Percentiles rank a stretch among this genome's conserved stretches.
These are phyloP conservation scores for Lampris megalopsis DNA, from an alignment of 2,113 vertebrate species.

Conservation along the genomic window DNA sequence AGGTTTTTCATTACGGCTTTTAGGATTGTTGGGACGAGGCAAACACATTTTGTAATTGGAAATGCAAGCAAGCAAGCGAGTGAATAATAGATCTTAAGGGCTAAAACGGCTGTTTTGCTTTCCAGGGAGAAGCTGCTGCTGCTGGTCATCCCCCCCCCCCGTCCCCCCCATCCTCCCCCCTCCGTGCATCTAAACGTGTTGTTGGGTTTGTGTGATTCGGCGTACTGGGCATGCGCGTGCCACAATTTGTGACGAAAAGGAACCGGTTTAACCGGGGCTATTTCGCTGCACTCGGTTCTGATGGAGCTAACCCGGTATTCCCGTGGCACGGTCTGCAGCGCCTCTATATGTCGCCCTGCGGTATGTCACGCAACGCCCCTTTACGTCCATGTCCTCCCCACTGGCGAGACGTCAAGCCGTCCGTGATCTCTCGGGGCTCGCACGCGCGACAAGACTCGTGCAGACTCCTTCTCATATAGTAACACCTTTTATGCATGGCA, in stretches of 20 bases:
- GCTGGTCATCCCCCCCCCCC: slow-evolving; percentile 61
- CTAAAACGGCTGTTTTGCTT: slow-evolving; percentile 74
- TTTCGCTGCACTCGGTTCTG: slow-evolving; percentile 48
- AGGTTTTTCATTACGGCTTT: slow-evolving; percentile 48
- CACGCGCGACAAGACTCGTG: too few relatives aligned
- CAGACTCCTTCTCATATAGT: too few relatives aligned
- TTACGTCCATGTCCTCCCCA: too few relatives aligned
- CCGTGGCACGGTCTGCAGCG: slow-evolving; percentile 33
- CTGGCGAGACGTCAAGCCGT: too few relatives aligned
- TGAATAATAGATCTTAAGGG: slow-evolving; percentile 76
- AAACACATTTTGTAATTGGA: slow-evolving; percentile 78
- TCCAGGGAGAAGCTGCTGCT: slow-evolving; percentile 64
- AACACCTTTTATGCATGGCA: too few relatives aligned
- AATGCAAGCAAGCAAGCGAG: slow-evolving; percentile 75
- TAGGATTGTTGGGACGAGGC: slow-evolving; percentile 70
- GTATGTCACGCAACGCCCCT: too few relatives aligned
- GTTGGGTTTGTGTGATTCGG: slow-evolving; percentile 60
- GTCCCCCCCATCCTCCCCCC: too few relatives aligned
- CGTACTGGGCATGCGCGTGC: slow-evolving; percentile 54
- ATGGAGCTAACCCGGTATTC: slow-evolving; percentile 51
- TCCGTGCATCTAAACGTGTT: slow-evolving; percentile 63
- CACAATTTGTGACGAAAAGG: slow-evolving; percentile 56
- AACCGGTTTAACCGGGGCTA: slow-evolving; percentile 36
- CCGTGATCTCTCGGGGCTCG: too few relatives aligned
- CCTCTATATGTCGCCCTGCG: slow-evolving; percentile 7